Evolutionary conservation across 37 sponge, comb jelly and placozoan genomes (phyloP), one percentile per base, ranked within the genome.

Genomic region (Cliona cf. orientalis): DNA sequence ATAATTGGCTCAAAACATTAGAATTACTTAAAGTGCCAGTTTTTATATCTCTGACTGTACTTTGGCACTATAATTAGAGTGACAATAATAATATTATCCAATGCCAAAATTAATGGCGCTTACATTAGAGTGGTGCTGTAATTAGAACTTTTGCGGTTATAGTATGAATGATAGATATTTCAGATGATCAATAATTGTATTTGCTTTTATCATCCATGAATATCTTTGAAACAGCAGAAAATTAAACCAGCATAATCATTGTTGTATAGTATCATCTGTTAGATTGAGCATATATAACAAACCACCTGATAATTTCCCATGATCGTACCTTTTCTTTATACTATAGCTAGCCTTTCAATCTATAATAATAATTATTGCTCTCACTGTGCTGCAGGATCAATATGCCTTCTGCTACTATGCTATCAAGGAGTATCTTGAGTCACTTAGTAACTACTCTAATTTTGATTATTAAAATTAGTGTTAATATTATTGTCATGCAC

Each of bases 401-500:
- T 90, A 89, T 72, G 55, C 61, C 21, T 94, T 94, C 81, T 79
- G 84, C 80, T 94, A 94, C 58, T 22, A 58, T 21, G 93, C 95
- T 31, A 66, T 94, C 41, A 25, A 40, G n/a, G 91, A 94, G 34
- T 94, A 94, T 64, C 80, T 90, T 12, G 82, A 86, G 5, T 94
- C 95, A 26, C 63, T 90, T 22, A 69, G 60, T 36, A 66, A 38
- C 25, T 94, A 94, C 61, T 77, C 77, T 5, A 94, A 94, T 60
- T 90, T 94, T n/a, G n/a, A n/a, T n/a, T n/a, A n/a, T n/a, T n/a
- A n/a, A n/a, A n/a, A n/a, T n/a, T n/a, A n/a, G n/a, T n/a, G n/a
- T n/a, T n/a, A n/a, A n/a, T n/a, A n/a, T n/a, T n/a, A n/a, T n/a
- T n/a, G n/a, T n/a, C n/a, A n/a, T n/a, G n/a, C n/a, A n/a, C n/a